These are phyloP conservation scores for Rhagoletis zephyria DNA, from an alignment of 1,140 invertebrate species.

Conservation along the genomic window DNA sequence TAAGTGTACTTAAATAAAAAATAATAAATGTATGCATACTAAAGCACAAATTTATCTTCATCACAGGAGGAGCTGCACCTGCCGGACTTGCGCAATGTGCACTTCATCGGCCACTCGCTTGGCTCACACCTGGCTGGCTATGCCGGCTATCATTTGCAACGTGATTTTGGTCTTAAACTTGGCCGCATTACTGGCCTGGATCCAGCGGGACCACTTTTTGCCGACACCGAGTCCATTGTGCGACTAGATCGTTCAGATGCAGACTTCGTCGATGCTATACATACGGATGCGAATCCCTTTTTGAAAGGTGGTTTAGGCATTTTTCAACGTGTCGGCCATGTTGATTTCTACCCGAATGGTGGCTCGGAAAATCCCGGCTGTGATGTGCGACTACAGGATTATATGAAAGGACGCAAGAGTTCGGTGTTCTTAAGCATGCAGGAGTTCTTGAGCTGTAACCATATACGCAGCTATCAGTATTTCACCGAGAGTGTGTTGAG, in stretches of 20 bases:
- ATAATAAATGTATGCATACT: neutral
- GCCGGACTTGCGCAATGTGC: conserved; percentile 78
- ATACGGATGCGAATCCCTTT: conserved; percentile 88
- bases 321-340: conserved; percentile 84
- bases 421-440: conserved; percentile 79
- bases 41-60: neutral
- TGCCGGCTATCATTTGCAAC: conserved; percentile 82
- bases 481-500: conserved; percentile 89
- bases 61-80: conserved; percentile 75
- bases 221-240: conserved; percentile 85
- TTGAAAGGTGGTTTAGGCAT: conserved; percentile 88
- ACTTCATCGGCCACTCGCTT: conserved; percentile 92
- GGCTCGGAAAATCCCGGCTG: conserved; percentile 90
- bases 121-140: conserved; percentile 90
- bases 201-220: conserved; percentile 93
- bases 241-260: conserved; percentile 89
- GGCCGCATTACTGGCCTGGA: conserved; percentile 85
- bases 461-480: conserved; percentile 86
- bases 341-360: conserved; percentile 93
- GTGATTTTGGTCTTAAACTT: conserved; percentile 79
- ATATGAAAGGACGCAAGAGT: conserved; percentile 77
- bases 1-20: conserved; percentile 65
- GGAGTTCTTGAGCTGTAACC: conserved; percentile 87
- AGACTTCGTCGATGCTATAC: conserved; percentile 88
- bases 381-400: conserved; percentile 80